Base-by-base conservation (phyloP, 92 coral and sea anemone genomes). In the Epizoanthus ramosus region DNA sequence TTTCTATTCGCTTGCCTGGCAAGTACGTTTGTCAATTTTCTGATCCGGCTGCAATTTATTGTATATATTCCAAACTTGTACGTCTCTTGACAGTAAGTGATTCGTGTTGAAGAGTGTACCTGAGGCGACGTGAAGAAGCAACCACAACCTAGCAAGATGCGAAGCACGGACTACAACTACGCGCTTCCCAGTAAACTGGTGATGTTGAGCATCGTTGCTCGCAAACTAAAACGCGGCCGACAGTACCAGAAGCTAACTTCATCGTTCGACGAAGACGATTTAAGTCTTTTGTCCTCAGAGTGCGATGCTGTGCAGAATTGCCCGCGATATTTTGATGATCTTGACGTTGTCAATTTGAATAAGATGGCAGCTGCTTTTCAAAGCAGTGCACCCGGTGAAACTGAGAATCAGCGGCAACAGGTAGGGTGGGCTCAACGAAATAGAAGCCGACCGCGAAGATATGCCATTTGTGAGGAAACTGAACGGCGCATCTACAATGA, bases 391-490 rank as follows among this genome's bases (percentile, higher is more conserved):
- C 33, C 60, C 1, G 79, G 25, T 3, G 79, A 72, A 21, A 4
- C 19, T n/a, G 79, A 24, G 28, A 73, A 50, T 14, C 79, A 73
- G 43, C 53, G 18, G 23, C 79, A 37, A 37, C 43, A 73, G 28
- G 33, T 50, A 21, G 56, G 56, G 63, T 12, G 53, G 13, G 41
- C 79, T 37, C 79, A 52, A 15, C 63, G 18, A 73, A 73, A 73
- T 41, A 13, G 63, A 73, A 73, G 79, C 63, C 15, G 79, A 39
- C 63, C 63, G 5, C 41, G 79, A 21, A 63, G 79, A 73, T 47
- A 73, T 24, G 79, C 79, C 79, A 73, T 73, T 73, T 73, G 79
- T 24, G 79, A 73, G 56, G 79, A 73, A 53, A 73, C 79, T 73
- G 79, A 73, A 61, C 63, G 79, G 28, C 79, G 61, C 9, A 73